phyloP scores from a whole-genome alignment of 1,140 invertebrate species.

The Manduca sexta region DNA sequence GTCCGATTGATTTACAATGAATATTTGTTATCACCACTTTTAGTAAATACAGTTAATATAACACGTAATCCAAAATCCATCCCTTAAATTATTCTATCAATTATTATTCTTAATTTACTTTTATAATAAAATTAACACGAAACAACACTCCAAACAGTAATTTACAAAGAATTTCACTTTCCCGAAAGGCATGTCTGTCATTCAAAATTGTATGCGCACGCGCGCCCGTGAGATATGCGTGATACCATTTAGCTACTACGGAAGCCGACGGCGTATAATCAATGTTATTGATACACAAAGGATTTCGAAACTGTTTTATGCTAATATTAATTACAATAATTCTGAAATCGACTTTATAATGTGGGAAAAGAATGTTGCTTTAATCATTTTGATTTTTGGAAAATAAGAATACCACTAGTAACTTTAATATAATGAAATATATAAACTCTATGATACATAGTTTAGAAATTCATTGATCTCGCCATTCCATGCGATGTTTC shows the following conservation, averaged over 20 bases:
- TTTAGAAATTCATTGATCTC: background rate
- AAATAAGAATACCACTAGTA: too few relatives aligned
- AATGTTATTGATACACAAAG: too few relatives aligned
- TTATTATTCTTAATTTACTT: too few relatives aligned
- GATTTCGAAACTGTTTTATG: constrained; percentile 11
- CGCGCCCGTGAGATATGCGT: constrained; percentile 42
- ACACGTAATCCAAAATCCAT: too few relatives aligned
- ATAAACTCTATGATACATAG: too few relatives aligned
- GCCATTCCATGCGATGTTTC: background rate
- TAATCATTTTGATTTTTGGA: background rate
- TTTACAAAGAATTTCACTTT: constrained; percentile 28
- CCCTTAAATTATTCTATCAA: too few relatives aligned
- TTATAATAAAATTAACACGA: too few relatives aligned
- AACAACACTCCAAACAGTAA: too few relatives aligned
- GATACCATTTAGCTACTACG: constrained; percentile 34
- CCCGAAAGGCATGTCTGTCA: constrained; percentile 41
- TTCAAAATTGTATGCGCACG: constrained; percentile 26
- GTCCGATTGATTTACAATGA: too few relatives aligned
- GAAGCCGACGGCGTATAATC: constrained; percentile 47
- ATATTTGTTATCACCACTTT: too few relatives aligned
- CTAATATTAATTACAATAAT: constrained; percentile 10
- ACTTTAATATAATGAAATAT: too few relatives aligned
- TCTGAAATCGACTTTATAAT: constrained; percentile 8
- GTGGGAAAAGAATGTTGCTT: constrained; percentile 10
- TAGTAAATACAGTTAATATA: too few relatives aligned